These are phyloP conservation scores for Falcunculus frontatus DNA, from an alignment of 2,113 vertebrate genomes.

Conservation along the genomic window DNA sequence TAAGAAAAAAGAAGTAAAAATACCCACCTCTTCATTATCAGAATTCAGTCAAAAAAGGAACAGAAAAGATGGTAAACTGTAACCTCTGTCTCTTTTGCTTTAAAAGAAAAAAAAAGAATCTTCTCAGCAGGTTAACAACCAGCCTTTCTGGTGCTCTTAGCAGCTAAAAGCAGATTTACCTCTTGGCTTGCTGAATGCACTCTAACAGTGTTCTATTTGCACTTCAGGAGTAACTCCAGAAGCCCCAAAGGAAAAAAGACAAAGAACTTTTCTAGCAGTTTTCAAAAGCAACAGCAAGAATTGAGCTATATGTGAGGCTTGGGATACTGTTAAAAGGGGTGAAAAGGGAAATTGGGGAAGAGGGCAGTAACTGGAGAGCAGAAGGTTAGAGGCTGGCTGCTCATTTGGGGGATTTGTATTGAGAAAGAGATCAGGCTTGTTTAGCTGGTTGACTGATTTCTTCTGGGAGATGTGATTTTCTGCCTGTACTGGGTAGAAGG, in stretches of 20 bases:
- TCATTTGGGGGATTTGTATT: conserved; percentile 20
- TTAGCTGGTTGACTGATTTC: conserved; percentile 55
- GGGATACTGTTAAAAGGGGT: conserved; percentile 34
- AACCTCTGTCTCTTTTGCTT: not conserved
- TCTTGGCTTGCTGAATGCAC: not conserved
- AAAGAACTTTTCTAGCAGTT: conserved; percentile 14
- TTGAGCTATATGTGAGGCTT: not conserved
- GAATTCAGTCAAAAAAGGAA: not conserved
- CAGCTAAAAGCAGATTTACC: conserved; percentile 22
- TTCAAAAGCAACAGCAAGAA: conserved; percentile 25
- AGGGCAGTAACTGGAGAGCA: conserved; percentile 42
- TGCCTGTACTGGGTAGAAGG: not conserved
- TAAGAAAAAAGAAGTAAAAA: not conserved
- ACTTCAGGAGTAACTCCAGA: not conserved
- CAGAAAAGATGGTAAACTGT: not conserved
- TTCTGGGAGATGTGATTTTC: conserved; percentile 46
- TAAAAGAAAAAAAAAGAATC: not conserved
- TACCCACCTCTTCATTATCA: not conserved
- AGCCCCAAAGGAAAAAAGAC: conserved; percentile 16
- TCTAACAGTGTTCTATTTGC: not conserved
- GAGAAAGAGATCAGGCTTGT: conserved; percentile 19
- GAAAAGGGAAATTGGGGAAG: conserved; percentile 22
- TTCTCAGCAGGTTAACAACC: not conserved
- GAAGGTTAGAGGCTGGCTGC: conserved; percentile 14
- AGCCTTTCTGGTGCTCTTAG: not conserved